A percentile compares a stretch with the other conserved stretches of the same genome.
Evolutionary conservation across 1,140 invertebrate species (phyloP).

Genomic region (Sinella curviseta): DNA sequence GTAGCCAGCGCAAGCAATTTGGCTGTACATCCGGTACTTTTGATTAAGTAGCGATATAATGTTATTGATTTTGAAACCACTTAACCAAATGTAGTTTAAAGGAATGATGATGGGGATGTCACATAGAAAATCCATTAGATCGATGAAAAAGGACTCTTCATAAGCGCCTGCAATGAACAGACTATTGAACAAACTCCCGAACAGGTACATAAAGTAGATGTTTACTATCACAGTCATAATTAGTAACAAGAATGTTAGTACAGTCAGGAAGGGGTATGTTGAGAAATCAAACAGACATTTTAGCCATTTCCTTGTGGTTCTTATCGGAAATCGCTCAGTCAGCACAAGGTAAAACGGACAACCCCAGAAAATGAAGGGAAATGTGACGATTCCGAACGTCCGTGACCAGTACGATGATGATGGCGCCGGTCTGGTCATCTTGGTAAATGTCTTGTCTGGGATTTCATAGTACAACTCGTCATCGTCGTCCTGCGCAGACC

Average conservation of each 20-base stretch:
- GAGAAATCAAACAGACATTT: background rate
- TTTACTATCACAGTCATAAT: background rate
- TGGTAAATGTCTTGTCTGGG: no score
- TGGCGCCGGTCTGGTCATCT: background rate
- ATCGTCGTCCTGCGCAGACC: background rate
- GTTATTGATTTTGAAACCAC: conserved; percentile 29
- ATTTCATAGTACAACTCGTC: background rate
- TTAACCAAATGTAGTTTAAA: conserved; percentile 38
- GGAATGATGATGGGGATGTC: conserved; percentile 30
- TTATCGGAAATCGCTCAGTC: background rate
- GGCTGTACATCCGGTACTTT: background rate
- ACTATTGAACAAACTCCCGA: conserved; percentile 21
- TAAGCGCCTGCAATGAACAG: conserved; percentile 19
- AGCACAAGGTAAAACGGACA: conserved; percentile 34
- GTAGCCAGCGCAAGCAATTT: background rate
- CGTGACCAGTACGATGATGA: conserved; percentile 6
- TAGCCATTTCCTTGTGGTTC: background rate
- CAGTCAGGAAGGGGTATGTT: background rate
- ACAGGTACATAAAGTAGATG: background rate
- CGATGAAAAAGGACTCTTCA: background rate
- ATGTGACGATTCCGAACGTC: background rate
- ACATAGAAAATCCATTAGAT: background rate
- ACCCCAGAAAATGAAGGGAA: conserved; percentile 34
- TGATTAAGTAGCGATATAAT: background rate
- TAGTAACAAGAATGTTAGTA: background rate